Percentiles rank a stretch among this genome's conserved stretches.
Evolutionary conservation across 2,888 invertebrate genomes (phyloP).

Genomic region (Laspeyria flexula): DNA sequence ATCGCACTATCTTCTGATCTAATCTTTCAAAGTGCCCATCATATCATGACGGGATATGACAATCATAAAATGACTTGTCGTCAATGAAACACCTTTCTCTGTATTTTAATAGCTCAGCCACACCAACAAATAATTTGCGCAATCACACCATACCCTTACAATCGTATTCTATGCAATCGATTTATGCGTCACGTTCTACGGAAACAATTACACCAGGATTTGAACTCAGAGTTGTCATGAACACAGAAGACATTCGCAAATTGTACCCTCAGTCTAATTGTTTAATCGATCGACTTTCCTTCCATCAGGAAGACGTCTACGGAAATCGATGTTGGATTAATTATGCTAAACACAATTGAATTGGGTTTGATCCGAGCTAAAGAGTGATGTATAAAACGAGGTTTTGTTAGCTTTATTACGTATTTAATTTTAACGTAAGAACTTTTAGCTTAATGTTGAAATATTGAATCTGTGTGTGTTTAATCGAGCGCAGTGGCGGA

Average conservation of each 20-base stretch:
- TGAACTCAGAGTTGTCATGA: conserved; percentile 57
- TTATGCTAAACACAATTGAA: conserved; percentile 32
- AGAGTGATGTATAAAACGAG: background rate
- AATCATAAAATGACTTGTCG: no score
- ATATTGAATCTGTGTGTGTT: no score
- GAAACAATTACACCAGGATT: conserved; percentile 63
- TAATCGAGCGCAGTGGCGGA: no score
- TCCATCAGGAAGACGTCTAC: conserved; percentile 54
- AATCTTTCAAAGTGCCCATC: no score
- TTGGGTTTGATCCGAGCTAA: background rate
- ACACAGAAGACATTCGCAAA: conserved; percentile 48
- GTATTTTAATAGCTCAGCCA: no score
- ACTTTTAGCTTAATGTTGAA: no score
- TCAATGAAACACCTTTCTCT: no score
- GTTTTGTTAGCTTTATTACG: no score
- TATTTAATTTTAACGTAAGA: no score
- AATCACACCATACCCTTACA: conserved; percentile 23
- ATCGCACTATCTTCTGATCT: no score
- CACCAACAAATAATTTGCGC: background rate
- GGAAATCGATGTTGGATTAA: conserved; percentile 42
- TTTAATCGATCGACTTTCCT: conserved; percentile 66
- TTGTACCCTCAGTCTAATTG: conserved; percentile 56
- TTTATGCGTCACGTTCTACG: conserved; percentile 70
- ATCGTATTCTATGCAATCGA: conserved; percentile 64
- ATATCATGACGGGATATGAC: no score